Conservation (phyloP, 2,113 vertebrate species). For the Mugil cephalus region DNA sequence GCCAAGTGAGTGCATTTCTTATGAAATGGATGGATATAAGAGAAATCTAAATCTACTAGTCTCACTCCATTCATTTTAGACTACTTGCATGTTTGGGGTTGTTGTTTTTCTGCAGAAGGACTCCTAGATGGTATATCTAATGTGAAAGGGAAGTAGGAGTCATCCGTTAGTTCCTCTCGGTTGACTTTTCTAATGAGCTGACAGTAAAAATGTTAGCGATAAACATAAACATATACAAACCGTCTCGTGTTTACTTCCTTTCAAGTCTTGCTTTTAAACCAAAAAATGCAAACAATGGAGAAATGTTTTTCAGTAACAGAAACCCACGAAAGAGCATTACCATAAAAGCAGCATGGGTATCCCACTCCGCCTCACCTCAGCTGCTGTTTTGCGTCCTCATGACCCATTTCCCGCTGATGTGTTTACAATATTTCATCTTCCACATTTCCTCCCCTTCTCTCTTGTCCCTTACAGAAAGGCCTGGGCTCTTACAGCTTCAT, state of each 20-base stretch:
- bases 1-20: too few relatives aligned
- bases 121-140: too few relatives aligned
- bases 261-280: not conserved
- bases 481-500: constrained; percentile 91
- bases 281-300: constrained; percentile 26
- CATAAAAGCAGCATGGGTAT: constrained; percentile 2
- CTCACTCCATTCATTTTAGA: too few relatives aligned
- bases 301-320: constrained; percentile 19
- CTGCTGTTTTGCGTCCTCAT: constrained; percentile 19
- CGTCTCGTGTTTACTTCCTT: constrained; percentile 38
- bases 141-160: too few relatives aligned
- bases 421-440: constrained; percentile 11
- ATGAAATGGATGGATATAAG: too few relatives aligned
- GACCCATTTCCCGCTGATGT: not conserved
- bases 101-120: too few relatives aligned
- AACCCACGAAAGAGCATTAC: not conserved
- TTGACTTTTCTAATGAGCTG: not conserved
- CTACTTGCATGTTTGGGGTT: too few relatives aligned
- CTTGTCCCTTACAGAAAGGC: constrained; percentile 81
- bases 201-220: not conserved
- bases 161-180: not conserved
- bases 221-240: constrained; percentile 31
- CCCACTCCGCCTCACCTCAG: not conserved
- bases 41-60: too few relatives aligned
- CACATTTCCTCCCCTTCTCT: constrained; percentile 21